Evolutionary conservation across 2,797 vertebrate species (phyloP), one percentile per base, ranked within the genome.

Genomic region (Enteromius unitaeniatus): DNA sequence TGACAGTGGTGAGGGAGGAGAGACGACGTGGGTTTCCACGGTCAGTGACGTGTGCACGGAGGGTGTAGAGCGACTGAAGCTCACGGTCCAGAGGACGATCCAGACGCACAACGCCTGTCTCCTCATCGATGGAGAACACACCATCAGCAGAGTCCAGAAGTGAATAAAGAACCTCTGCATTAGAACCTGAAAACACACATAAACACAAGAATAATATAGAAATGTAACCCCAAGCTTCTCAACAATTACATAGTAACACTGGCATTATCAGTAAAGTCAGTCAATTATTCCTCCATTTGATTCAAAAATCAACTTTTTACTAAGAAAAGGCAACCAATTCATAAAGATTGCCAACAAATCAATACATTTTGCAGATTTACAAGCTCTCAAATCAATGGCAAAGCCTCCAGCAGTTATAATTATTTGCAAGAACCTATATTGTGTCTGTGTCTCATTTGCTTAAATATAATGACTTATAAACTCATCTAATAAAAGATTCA

Each of bases 51-150:
- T 92, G 95, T 26, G 97, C 92, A 77, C 88, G 94, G 10, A 99
- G 94, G 15, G 93, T 94, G 75, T 99, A 97, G 0, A 96, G 91
- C 0, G 96, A 93, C 80, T 95, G 96, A 26, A 94, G 90, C 87
- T 99, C 97, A 1, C 97, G 95, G 92, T 99, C 97, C 89, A 99
- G 93, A 64, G 96, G 92, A 13, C 94, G 96, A 89, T 96, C 96
- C 88, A 99, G 90, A 51, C 79, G 94, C 74, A 99, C 78, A 9
- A 99, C 95, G 14, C 98, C 98, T 1, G 96, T 97, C 28, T 91
- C 90, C 84, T 97, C 96, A 2, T 98, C 95, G 34, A 99, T 93
- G 26, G 97, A 97, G 93, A 99, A 99, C 49, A 95, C 95, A 1
- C 97, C 96, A 0, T 97, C 96, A 13, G 95, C 96, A 0, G 97